A percentile compares a stretch with the other conserved stretches of the same genome.
Conservation (phyloP, 2,113 vertebrate genomes). For the Turdus rufiventris region DNA sequence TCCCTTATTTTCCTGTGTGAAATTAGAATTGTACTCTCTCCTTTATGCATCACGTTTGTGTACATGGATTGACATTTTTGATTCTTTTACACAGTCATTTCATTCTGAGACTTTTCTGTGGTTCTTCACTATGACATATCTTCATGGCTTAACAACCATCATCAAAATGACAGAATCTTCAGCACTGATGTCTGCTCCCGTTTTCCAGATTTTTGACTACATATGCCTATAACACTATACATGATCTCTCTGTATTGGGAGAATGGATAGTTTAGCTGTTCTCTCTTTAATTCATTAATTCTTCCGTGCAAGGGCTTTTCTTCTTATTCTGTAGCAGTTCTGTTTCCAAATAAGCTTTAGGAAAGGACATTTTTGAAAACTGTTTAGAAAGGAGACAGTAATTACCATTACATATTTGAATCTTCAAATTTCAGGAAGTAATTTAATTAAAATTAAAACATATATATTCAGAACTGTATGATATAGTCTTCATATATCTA, state of each 20-base stretch:
- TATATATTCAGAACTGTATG: not conserved
- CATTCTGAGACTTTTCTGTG: not conserved
- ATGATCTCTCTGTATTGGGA: not conserved
- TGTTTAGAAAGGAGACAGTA: not conserved
- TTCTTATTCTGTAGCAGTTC: not conserved
- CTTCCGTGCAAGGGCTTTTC: not conserved
- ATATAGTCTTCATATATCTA: not conserved
- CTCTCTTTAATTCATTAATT: not conserved
- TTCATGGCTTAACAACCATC: not conserved
- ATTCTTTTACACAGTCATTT: not conserved
- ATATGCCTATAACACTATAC: accelerated
- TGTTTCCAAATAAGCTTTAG: not conserved
- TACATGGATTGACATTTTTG: not conserved
- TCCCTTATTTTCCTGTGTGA: not conserved
- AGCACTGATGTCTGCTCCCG: not conserved
- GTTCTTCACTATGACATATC: not conserved
- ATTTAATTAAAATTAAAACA: not conserved
- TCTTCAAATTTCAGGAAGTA: not conserved
- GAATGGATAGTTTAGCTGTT: not conserved
- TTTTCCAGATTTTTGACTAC: not conserved
- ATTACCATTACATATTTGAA: not conserved
- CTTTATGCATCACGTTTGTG: not conserved
- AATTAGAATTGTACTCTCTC: not conserved
- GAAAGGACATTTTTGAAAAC: not conserved
- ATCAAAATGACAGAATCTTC: not conserved